Percentiles rank a stretch among this genome's conserved stretches.
These are phyloP conservation scores for Acridotheres tristis DNA, from an alignment of 2,797 vertebrate genomes.

Conservation along the genomic window DNA sequence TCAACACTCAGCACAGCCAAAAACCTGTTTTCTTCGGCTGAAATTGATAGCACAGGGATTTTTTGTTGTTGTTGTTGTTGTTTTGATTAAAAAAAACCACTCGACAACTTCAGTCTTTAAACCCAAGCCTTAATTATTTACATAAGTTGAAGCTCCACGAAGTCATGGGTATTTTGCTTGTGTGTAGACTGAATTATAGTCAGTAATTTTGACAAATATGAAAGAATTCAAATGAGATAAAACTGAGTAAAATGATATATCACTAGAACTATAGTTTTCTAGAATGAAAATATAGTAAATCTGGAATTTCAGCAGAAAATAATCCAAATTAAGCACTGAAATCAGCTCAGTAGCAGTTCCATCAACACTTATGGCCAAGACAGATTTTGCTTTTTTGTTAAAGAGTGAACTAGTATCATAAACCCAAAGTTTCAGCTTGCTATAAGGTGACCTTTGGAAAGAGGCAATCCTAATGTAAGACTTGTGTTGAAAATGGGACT, in stretches of 20 bases:
- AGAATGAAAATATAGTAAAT: background rate
- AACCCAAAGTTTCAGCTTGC: background rate
- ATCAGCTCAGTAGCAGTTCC: background rate
- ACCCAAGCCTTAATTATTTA: background rate
- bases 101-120: background rate
- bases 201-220: background rate
- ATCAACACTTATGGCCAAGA: background rate
- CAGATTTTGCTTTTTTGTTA: background rate
- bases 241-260: background rate
- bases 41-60: background rate
- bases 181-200: background rate
- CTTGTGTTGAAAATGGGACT: background rate
- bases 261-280: background rate
- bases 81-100: background rate
- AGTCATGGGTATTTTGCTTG: background rate
- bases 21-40: background rate
- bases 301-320: background rate
- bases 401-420: background rate
- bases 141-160: background rate
- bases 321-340: background rate
- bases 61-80: background rate
- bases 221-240: background rate
- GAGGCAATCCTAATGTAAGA: background rate
- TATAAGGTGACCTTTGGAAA: background rate
- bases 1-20: background rate